Percentiles rank a stretch among this genome's conserved stretches.
These are phyloP conservation scores for Stenopsyche tienmushanensis DNA, from an alignment of 1,140 invertebrate species.

Conservation along the genomic window DNA sequence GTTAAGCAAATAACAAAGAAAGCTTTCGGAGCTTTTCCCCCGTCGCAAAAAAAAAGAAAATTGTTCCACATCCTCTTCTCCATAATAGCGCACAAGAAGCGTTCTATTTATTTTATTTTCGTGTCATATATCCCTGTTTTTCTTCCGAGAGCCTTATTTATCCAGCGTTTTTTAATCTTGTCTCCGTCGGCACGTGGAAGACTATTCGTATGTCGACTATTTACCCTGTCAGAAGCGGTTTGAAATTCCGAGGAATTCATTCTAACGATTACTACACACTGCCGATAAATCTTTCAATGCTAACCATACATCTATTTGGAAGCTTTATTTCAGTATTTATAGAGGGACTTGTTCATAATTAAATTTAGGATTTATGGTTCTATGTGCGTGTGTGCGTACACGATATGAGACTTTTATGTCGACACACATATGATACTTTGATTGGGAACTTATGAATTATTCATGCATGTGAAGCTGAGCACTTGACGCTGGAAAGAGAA, in stretches of 20 bases:
- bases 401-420: neutral
- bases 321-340: neutral
- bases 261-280: neutral
- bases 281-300: neutral
- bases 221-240: neutral
- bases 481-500: neutral
- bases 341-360: neutral
- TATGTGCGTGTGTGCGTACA: neutral
- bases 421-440: neutral
- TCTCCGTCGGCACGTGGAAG: too few species aligned
- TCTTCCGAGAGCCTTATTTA: too few species aligned
- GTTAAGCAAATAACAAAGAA: too few species aligned
- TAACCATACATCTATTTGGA: slow-evolving; percentile 1
- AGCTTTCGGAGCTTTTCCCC: too few species aligned
- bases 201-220: neutral
- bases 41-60: too few species aligned
- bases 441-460: slow-evolving; percentile 5
- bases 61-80: too few species aligned
- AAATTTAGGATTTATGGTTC: slow-evolving; percentile 1
- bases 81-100: too few species aligned
- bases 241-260: slow-evolving; percentile 4
- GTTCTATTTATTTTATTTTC: too few species aligned
- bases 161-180: too few species aligned
- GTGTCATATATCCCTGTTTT: too few species aligned
- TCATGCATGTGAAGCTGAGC: neutral